A percentile compares a stretch with the other conserved stretches of the same genome.
phyloP scores from a whole-genome alignment of 2,113 vertebrate species.

The Ctenomys sociabilis region DNA sequence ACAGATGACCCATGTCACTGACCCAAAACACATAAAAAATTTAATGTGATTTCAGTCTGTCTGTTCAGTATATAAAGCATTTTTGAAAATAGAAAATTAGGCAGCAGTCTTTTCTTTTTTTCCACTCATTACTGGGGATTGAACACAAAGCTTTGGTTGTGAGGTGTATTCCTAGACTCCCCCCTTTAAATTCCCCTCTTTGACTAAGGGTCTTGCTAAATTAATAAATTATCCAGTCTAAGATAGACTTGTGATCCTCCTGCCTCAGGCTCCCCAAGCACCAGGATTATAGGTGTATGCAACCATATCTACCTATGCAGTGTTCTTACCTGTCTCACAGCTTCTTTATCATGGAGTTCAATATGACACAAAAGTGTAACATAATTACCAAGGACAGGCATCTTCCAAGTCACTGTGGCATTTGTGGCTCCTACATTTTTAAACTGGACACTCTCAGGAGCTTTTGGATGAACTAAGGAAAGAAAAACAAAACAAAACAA shows the following conservation, averaged over 20 bases:
- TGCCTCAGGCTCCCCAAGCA: neutral
- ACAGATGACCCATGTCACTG: neutral
- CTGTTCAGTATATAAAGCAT: neutral
- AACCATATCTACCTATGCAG: neutral
- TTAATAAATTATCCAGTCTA: neutral
- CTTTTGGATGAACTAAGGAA: conserved; percentile 82
- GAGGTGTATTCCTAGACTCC: neutral
- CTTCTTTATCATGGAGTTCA: conserved; percentile 61
- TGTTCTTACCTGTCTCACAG: conserved; percentile 78
- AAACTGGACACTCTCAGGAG: conserved; percentile 69
- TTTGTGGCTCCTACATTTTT: conserved; percentile 43
- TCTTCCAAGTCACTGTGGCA: conserved; percentile 80
- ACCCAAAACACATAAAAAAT: neutral
- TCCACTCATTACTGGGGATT: neutral
- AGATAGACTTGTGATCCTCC: neutral
- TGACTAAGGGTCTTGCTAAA: neutral
- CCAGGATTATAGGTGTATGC: neutral
- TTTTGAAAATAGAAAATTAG: neutral
- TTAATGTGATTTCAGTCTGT: neutral
- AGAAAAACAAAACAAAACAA: neutral
- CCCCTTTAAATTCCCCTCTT: neutral
- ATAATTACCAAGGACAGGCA: neutral
- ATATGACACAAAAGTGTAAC: conserved; percentile 82
- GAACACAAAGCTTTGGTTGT: neutral
- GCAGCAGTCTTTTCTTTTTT: neutral